Percentiles rank a stretch among this genome's conserved stretches.
Conservation (phyloP, 2,888 invertebrate genomes). For the Ophonus ardosiacus region DNA sequence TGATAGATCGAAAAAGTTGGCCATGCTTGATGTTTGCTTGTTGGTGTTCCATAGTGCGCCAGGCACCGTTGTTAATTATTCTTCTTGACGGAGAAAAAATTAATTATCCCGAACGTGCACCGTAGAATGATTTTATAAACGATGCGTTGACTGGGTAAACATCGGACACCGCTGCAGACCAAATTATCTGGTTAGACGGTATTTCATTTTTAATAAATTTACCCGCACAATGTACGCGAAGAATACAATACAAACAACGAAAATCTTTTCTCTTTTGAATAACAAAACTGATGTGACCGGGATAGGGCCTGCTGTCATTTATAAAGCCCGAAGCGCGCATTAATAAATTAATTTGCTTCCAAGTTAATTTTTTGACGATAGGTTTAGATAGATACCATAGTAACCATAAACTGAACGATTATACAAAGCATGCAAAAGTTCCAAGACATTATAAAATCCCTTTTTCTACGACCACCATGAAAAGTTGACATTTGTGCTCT, state of each 20-base stretch:
- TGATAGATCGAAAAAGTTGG: conserved; percentile 63
- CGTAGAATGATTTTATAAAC: conserved; percentile 60
- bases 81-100: conserved; percentile 60
- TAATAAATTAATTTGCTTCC: background rate
- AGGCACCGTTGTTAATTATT: conserved; percentile 63
- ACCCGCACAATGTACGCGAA: background rate
- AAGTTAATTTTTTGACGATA: background rate
- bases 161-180: background rate
- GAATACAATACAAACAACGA: background rate
- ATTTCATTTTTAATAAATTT: background rate
- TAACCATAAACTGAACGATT: background rate
- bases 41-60: conserved; percentile 60
- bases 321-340: background rate
- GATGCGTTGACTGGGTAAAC: conserved; percentile 45
- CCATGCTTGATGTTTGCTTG: background rate
- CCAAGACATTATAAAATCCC: too few species aligned
- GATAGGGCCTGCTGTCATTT: background rate
- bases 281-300: background rate
- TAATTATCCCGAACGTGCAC: conserved; percentile 58
- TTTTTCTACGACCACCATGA: too few species aligned
- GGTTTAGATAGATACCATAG: background rate
- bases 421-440: too few species aligned
- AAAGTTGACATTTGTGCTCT: too few species aligned
- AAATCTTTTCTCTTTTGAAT: background rate
- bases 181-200: background rate